phyloP scores from a whole-genome alignment of 1,140 invertebrate species.

The Bicyclus anynana region DNA sequence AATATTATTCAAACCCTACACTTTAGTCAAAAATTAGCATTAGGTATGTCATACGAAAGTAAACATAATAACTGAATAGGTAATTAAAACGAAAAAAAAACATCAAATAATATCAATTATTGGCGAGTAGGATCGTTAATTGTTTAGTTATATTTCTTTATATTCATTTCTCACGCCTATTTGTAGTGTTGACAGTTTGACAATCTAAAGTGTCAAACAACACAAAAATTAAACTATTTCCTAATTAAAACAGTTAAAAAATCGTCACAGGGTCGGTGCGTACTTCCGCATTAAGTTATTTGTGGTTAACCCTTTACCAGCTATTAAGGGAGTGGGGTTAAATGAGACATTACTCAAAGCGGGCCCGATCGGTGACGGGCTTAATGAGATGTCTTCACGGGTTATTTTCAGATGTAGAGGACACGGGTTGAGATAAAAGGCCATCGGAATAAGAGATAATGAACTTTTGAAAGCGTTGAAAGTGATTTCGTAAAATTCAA shows the following conservation, averaged over 20 bases:
- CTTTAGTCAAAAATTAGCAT: too few relatives aligned
- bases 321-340: constrained; percentile 70
- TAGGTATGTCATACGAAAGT: too few relatives aligned
- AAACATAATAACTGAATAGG: too few relatives aligned
- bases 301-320: constrained; percentile 69
- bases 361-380: constrained; percentile 51
- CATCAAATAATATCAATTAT: not conserved
- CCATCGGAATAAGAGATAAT: constrained; percentile 41
- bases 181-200: constrained; percentile 47
- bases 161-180: constrained; percentile 56
- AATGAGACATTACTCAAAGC: constrained; percentile 74
- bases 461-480: constrained; percentile 31
- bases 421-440: constrained; percentile 30
- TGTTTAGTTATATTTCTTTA: too few relatives aligned
- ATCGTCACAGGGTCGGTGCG: constrained; percentile 40
- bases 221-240: constrained; percentile 71
- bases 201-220: constrained; percentile 36
- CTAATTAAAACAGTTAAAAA: constrained; percentile 73
- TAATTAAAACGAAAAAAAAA: too few relatives aligned
- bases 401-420: constrained; percentile 61
- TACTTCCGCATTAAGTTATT: constrained; percentile 69
- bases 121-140: too few relatives aligned
- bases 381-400: constrained; percentile 71
- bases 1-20: too few relatives aligned
- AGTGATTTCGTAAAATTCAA: constrained; percentile 31